These are phyloP conservation scores for Latrodectus geometricus DNA, from an alignment of 1,140 invertebrate species.

Conservation along the genomic window DNA sequence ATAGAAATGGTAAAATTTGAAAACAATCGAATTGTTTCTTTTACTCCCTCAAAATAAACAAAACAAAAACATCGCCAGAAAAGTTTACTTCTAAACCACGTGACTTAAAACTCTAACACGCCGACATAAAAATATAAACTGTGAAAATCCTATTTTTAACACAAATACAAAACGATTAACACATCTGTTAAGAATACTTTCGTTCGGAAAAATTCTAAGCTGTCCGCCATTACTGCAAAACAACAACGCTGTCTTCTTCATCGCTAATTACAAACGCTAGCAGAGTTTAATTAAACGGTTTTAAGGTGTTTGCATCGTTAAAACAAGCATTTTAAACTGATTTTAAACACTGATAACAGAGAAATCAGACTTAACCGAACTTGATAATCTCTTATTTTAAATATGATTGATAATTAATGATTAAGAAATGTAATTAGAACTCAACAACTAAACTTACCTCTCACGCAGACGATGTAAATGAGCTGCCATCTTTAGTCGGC, in stretches of 20 bases:
- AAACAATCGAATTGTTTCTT: no score
- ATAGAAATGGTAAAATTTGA: no score
- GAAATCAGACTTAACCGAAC: no score
- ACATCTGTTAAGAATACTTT: background rate
- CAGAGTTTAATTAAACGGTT: slow-evolving; percentile 59
- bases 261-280: slow-evolving; percentile 56
- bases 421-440: no score
- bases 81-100: slow-evolving; percentile 56
- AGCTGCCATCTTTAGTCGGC: slow-evolving; percentile 56
- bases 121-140: background rate
- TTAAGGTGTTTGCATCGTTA: background rate
- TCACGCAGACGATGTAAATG: slow-evolving; percentile 53
- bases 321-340: no score
- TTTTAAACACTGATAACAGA: no score
- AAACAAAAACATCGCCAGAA: slow-evolving; percentile 52
- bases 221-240: slow-evolving; percentile 60
- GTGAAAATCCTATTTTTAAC: background rate
- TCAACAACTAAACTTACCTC: slow-evolving; percentile 51
- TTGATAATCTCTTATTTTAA: no score
- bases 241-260: slow-evolving; percentile 56
- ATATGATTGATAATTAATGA: no score
- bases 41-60: slow-evolving; percentile 3
- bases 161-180: background rate
- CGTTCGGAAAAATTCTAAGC: slow-evolving; percentile 9
- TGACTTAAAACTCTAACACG: slow-evolving; percentile 33